Evolutionary conservation across 2,797 vertebrate species (phyloP).

Genomic region (Sebastes minor): DNA sequence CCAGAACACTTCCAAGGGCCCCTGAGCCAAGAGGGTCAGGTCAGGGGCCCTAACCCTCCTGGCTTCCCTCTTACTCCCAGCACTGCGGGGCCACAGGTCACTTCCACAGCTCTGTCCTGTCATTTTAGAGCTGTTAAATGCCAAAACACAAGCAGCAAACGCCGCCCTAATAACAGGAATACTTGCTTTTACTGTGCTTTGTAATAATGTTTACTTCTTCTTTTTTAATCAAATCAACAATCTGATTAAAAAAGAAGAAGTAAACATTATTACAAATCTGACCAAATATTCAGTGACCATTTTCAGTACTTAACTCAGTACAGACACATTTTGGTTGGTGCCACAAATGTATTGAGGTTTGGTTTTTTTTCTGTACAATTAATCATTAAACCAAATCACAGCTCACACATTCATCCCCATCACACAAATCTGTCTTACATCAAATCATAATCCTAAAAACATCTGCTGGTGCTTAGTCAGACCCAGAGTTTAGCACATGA

Average conservation of each 20-base stretch:
- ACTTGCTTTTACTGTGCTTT: neutral
- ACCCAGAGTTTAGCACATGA: too few relatives aligned
- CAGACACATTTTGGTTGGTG: neutral
- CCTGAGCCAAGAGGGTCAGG: neutral
- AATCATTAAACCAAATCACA: neutral
- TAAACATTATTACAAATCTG: neutral
- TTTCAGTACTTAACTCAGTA: neutral
- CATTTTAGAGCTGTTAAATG: neutral
- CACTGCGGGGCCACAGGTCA: constrained; percentile 5
- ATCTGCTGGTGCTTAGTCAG: too few relatives aligned
- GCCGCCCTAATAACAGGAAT: neutral
- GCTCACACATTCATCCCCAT: neutral
- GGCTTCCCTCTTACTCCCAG: constrained; percentile 10
- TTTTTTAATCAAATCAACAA: neutral
- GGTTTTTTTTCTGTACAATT: neutral
- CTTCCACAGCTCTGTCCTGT: neutral
- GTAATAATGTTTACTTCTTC: too few relatives aligned
- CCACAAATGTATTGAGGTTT: neutral
- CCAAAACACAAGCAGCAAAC: neutral
- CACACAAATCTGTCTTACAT: neutral
- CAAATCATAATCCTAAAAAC: too few relatives aligned
- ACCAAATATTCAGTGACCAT: neutral
- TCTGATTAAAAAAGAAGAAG: neutral
- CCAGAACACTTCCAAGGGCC: neutral
- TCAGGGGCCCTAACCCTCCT: neutral